Percentiles rank a stretch among this genome's conserved stretches.
phyloP scores from a whole-genome alignment of 2,113 vertebrate genomes.

The Argyrosomus japonicus region DNA sequence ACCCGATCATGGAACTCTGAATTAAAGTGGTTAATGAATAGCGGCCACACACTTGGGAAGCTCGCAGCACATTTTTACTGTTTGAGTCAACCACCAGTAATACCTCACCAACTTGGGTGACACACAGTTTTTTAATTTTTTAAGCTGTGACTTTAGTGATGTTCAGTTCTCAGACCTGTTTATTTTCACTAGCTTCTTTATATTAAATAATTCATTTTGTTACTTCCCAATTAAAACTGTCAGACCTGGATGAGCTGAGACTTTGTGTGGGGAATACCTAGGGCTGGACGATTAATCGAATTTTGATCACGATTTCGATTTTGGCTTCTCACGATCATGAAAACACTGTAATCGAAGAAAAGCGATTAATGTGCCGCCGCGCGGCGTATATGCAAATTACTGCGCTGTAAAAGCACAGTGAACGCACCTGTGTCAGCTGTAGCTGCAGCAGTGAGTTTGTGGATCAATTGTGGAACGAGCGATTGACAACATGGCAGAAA shows the following conservation, averaged over 20 bases:
- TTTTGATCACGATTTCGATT: too few relatives aligned
- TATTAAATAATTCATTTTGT: not conserved
- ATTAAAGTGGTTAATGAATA: not conserved
- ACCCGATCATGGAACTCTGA: not conserved
- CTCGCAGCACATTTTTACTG: not conserved
- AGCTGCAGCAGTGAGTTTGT: too few relatives aligned
- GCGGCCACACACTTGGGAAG: not conserved
- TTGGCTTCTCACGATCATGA: too few relatives aligned
- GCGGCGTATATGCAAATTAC: too few relatives aligned
- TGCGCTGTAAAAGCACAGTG: too few relatives aligned
- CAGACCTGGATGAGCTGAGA: not conserved
- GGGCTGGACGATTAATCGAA: too few relatives aligned
- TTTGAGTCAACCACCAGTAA: not conserved
- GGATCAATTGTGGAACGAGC: too few relatives aligned
- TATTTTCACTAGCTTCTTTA: not conserved
- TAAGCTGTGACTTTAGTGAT: too few relatives aligned
- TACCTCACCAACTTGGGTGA: not conserved
- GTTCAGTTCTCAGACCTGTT: not conserved
- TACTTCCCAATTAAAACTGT: not conserved
- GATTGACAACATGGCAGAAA: too few relatives aligned
- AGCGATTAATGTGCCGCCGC: too few relatives aligned
- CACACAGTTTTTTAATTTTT: not conserved
- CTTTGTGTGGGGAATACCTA: not conserved
- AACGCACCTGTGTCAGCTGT: too few relatives aligned
- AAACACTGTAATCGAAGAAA: too few relatives aligned